Percentiles rank a stretch among this genome's conserved stretches.
Evolutionary conservation across 92 coral and sea anemone genomes (phyloP).

Genomic region (Porites cylindrica): DNA sequence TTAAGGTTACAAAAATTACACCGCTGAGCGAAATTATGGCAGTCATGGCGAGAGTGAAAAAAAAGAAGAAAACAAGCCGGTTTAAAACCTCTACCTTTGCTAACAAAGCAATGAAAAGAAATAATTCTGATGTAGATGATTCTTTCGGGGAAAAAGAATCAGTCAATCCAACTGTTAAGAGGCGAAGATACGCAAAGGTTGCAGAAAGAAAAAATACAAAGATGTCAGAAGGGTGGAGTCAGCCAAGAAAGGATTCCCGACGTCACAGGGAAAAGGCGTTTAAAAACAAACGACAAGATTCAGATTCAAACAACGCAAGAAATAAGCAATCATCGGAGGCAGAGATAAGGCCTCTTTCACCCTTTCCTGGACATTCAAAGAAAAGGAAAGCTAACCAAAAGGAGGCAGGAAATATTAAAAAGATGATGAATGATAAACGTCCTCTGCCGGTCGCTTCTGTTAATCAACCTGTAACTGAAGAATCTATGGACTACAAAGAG

Average conservation of each 20-base stretch:
- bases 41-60: neutral
- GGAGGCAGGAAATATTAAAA: neutral
- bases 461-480: neutral
- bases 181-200: neutral
- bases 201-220: neutral
- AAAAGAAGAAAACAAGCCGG: neutral
- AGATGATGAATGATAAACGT: neutral
- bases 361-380: neutral
- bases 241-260: too few relatives aligned
- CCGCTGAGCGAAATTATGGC: neutral
- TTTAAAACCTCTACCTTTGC: neutral
- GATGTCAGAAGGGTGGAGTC: neutral
- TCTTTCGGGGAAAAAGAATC: neutral
- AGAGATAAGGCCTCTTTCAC: neutral
- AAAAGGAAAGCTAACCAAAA: neutral
- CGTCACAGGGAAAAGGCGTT: neutral
- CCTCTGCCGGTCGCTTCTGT: constrained; percentile 3
- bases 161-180: neutral
- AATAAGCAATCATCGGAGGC: neutral
- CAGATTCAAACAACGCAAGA: neutral
- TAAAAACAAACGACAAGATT: neutral
- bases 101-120: neutral
- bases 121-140: neutral
- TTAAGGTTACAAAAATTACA: neutral
- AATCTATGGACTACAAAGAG: neutral